Percentiles rank a stretch among this genome's conserved stretches.
These are phyloP conservation scores for Daboia siamensis DNA, from an alignment of 2,113 vertebrate genomes.

Conservation along the genomic window DNA sequence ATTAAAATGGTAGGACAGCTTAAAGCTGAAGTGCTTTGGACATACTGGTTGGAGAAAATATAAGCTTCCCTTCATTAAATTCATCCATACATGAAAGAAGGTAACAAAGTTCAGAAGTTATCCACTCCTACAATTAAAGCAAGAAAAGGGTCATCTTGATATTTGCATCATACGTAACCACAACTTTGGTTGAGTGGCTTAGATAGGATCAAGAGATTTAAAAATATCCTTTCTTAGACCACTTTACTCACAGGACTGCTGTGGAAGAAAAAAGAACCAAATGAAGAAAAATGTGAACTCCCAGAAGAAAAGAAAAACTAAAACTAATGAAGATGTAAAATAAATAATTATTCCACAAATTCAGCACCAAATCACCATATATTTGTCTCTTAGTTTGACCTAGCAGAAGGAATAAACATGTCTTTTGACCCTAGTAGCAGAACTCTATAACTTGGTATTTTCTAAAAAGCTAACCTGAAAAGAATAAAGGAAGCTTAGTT, in stretches of 20 bases:
- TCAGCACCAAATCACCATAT: background rate
- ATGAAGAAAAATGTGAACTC: background rate
- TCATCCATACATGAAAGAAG: background rate
- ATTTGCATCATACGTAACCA: background rate
- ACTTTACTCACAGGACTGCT: background rate
- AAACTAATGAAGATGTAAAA: background rate
- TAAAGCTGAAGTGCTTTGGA: background rate
- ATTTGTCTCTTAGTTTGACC: background rate
- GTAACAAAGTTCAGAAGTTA: background rate
- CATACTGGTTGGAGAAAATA: background rate
- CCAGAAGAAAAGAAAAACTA: background rate
- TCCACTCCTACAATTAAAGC: background rate
- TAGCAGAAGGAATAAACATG: background rate
- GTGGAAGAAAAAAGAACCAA: background rate
- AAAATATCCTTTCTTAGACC: background rate
- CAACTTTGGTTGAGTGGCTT: background rate
- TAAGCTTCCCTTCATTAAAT: background rate
- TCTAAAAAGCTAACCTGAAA: background rate
- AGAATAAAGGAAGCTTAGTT: background rate
- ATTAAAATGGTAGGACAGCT: background rate
- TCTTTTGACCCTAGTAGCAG: background rate
- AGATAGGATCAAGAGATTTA: background rate
- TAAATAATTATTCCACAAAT: background rate
- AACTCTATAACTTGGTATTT: background rate
- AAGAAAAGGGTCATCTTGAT: background rate